Evolutionary conservation across 1,140 invertebrate genomes (phyloP).

Genomic region (Coenobita brevimanus): DNA sequence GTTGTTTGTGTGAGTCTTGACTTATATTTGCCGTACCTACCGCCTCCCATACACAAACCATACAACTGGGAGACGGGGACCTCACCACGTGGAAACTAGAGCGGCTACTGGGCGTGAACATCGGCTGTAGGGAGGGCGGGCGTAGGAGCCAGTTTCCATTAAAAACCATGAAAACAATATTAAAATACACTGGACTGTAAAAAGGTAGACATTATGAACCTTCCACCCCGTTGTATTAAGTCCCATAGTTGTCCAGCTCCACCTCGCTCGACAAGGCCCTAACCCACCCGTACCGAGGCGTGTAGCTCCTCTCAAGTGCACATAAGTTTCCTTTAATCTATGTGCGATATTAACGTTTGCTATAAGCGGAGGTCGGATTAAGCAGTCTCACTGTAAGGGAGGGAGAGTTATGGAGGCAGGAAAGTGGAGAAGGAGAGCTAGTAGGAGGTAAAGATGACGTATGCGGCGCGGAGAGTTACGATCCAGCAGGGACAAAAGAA

Average conservation of each 20-base stretch:
- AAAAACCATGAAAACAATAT: conserved; percentile 36
- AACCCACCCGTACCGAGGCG: conserved; percentile 22
- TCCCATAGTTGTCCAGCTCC: not conserved
- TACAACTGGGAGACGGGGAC: not conserved
- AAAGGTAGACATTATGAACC: not conserved
- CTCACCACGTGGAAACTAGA: too few relatives aligned
- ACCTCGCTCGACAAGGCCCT: not conserved
- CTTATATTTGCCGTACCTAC: too few relatives aligned
- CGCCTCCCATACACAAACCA: too few relatives aligned
- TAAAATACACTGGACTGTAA: conserved; percentile 30
- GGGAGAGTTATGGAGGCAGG: conserved; percentile 56
- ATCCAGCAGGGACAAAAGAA: conserved; percentile 37
- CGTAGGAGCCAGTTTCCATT: conserved; percentile 38
- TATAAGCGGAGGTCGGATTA: conserved; percentile 62
- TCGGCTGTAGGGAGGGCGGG: not conserved
- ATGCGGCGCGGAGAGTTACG: conserved; percentile 39
- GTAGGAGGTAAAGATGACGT: conserved; percentile 65
- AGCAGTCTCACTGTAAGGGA: conserved; percentile 57
- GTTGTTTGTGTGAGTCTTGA: too few relatives aligned
- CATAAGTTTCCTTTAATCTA: conserved; percentile 63
- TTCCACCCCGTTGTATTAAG: not conserved
- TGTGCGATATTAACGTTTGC: conserved; percentile 62
- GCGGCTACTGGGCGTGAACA: not conserved
- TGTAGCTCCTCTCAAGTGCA: conserved; percentile 38
- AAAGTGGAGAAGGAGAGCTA: conserved; percentile 57